These are phyloP conservation scores for Pandion haliaetus DNA, from an alignment of 2,113 vertebrate genomes.

Conservation along the genomic window DNA sequence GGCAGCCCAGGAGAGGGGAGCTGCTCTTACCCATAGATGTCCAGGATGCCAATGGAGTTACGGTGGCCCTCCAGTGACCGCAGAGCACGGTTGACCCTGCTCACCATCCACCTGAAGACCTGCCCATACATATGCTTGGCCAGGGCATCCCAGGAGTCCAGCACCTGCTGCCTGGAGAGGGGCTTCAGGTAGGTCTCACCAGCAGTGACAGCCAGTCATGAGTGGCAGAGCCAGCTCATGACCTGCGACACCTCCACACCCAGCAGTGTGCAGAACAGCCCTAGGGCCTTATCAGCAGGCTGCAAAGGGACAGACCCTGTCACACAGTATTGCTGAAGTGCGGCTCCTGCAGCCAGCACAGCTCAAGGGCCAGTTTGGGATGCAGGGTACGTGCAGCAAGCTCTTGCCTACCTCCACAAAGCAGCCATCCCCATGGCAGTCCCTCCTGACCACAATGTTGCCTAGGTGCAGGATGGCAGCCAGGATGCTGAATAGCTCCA, in stretches of 20 bases:
- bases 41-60: conserved; percentile 77
- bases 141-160: conserved; percentile 71
- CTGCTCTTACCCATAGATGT: conserved; percentile 75
- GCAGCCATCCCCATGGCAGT: conserved; percentile 69
- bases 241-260: conserved; percentile 73
- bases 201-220: too few relatives aligned
- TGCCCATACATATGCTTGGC: conserved; percentile 77
- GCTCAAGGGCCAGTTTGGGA: background rate
- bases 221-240: conserved; percentile 79
- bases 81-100: conserved; percentile 74
- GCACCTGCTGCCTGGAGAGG: conserved; percentile 71
- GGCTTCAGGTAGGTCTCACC: conserved; percentile 76
- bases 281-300: conserved; percentile 64
- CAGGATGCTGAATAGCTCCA: conserved; percentile 78
- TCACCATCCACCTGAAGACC: conserved; percentile 77
- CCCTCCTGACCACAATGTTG: conserved; percentile 70
- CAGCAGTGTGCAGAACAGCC: conserved; percentile 73
- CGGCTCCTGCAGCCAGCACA: background rate
- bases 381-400: background rate
- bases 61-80: conserved; percentile 22
- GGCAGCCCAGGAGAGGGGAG: background rate
- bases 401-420: conserved; percentile 60
- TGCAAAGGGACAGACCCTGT: background rate
- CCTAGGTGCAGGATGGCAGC: conserved; percentile 80
- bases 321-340: rapidly evolving